Conservation (phyloP, 1,140 invertebrate species). For the Conus ventricosus region DNA sequence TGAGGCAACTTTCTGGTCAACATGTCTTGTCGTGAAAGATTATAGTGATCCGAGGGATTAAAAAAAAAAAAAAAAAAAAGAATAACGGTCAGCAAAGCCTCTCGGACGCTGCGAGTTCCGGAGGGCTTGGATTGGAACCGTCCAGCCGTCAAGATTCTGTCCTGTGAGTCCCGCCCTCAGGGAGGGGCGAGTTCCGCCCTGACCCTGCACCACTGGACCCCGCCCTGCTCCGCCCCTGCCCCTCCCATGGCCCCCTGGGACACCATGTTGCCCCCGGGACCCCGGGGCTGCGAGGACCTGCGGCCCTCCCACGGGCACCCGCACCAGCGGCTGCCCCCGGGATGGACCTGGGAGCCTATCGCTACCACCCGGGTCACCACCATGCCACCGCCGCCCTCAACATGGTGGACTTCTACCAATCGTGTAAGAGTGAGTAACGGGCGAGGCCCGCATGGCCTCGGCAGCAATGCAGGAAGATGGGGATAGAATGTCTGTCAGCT, state of each 20-base stretch:
- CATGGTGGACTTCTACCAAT: conserved; percentile 68
- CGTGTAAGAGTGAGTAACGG: conserved; percentile 68
- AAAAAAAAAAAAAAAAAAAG: too few relatives aligned
- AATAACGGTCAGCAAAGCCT: too few relatives aligned
- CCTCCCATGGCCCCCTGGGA: conserved; percentile 34
- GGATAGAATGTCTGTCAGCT: not conserved
- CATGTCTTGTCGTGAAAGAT: too few relatives aligned
- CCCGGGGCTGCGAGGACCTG: conserved; percentile 41
- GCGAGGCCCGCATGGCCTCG: not conserved
- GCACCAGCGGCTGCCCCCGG: conserved; percentile 34
- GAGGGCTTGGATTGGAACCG: too few relatives aligned
- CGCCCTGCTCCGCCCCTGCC: conserved; percentile 10
- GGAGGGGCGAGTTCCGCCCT: conserved; percentile 20
- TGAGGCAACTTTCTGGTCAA: too few relatives aligned
- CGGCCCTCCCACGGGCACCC: conserved; percentile 30
- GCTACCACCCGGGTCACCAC: conserved; percentile 49
- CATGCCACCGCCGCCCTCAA: conserved; percentile 41
- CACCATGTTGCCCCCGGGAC: conserved; percentile 40
- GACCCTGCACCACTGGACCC: conserved; percentile 31
- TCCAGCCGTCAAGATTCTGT: conserved; percentile 31
- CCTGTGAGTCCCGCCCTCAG: conserved; percentile 31
- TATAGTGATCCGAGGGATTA: too few relatives aligned
- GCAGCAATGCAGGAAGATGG: not conserved
- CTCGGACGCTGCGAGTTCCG: too few relatives aligned
- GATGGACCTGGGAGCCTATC: conserved; percentile 56